These are phyloP conservation scores for Selenia dentaria DNA, from an alignment of 2,888 invertebrate species.

Conservation along the genomic window DNA sequence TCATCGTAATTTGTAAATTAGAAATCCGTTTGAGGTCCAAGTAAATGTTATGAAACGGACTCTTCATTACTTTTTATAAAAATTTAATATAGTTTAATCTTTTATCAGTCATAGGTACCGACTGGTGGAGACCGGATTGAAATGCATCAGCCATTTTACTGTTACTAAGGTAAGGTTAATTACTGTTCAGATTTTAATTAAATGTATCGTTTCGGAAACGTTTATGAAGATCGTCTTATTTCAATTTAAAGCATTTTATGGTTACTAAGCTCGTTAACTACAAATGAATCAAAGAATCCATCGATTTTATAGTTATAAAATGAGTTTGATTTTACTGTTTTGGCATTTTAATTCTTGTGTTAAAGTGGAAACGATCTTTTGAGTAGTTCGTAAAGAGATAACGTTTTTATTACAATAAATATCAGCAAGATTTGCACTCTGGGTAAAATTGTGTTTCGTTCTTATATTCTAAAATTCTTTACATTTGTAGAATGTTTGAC, in stretches of 20 bases:
- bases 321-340: conserved; percentile 30
- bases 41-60: conserved; percentile 67
- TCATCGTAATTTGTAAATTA: conserved; percentile 72
- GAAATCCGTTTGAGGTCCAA: conserved; percentile 46
- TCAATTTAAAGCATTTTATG: conserved; percentile 38
- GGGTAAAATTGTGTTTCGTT: no score
- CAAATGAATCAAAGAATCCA: conserved; percentile 36
- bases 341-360: conserved; percentile 29
- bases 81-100: conserved; percentile 53
- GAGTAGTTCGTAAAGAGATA: no score
- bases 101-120: conserved; percentile 45
- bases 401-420: no score
- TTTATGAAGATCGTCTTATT: conserved; percentile 38
- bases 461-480: no score
- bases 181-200: conserved; percentile 42
- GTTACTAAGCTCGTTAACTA: conserved; percentile 36
- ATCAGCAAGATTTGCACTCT: no score
- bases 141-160: conserved; percentile 28
- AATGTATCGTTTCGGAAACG: conserved; percentile 40
- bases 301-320: conserved; percentile 34
- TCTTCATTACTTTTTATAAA: conserved; percentile 68
- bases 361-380: conserved; percentile 19
- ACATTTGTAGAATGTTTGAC: conserved; percentile 5
- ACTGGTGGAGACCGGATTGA: conserved; percentile 25
- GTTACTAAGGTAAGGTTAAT: conserved; percentile 44